Percentiles rank a stretch among this genome's conserved stretches.
Conservation (phyloP, 2,888 invertebrate species). For the Lasioglossum morio region DNA sequence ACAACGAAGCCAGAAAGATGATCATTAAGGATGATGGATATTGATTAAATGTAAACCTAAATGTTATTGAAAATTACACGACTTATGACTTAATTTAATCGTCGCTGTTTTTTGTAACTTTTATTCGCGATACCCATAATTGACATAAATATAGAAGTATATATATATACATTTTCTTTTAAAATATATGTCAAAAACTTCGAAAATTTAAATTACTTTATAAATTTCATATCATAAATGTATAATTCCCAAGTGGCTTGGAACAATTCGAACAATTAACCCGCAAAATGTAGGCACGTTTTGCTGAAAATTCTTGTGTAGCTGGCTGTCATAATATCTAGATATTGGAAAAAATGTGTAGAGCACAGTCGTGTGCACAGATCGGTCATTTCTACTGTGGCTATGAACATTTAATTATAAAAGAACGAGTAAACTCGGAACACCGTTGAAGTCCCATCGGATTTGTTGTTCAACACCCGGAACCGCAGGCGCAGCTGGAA, state of each 20-base stretch:
- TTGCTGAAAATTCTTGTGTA: too few species aligned
- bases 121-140: too few species aligned
- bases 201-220: neutral
- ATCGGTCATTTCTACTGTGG: neutral
- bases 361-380: neutral
- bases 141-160: too few species aligned
- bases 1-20: neutral
- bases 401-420: slow-evolving; percentile 63
- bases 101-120: too few species aligned
- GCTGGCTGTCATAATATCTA: neutral
- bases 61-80: too few species aligned
- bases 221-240: neutral
- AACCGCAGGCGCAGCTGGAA: slow-evolving; percentile 65
- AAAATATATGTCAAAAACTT: neutral
- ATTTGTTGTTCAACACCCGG: slow-evolving; percentile 70
- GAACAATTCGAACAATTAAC: neutral
- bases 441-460: slow-evolving; percentile 63
- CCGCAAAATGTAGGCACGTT: neutral
- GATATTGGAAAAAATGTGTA: neutral
- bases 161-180: too few species aligned
- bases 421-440: slow-evolving; percentile 52
- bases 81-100: too few species aligned
- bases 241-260: neutral
- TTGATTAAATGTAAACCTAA: neutral
- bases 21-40: neutral